Evolutionary conservation across 1,140 invertebrate species (phyloP).

Genomic region (Leptinotarsa defecta): DNA sequence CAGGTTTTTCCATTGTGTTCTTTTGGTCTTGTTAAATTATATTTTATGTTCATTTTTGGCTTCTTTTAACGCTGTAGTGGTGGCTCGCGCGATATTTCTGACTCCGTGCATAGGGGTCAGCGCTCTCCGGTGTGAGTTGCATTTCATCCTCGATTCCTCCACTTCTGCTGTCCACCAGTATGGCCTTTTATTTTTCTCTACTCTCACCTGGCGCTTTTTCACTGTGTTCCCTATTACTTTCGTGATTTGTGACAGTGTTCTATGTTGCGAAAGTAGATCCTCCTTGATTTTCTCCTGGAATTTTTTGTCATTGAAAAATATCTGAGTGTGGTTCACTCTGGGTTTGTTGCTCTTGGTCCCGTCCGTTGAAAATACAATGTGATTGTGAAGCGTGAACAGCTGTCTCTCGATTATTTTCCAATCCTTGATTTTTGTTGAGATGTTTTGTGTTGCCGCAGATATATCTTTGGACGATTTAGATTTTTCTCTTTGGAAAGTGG

Average conservation of each 20-base stretch:
- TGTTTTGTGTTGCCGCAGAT: neutral
- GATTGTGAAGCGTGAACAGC: neutral
- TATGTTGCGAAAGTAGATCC: neutral
- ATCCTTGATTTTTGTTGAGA: neutral
- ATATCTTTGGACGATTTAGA: neutral
- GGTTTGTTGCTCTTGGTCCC: neutral
- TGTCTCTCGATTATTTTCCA: constrained; percentile 9
- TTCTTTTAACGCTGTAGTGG: neutral
- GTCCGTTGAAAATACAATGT: constrained; percentile 5
- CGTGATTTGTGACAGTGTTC: neutral
- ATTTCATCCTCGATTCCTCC: neutral
- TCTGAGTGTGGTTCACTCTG: neutral
- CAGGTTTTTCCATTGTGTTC: constrained; percentile 3
- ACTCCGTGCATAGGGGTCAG: neutral
- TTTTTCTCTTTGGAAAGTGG: neutral
- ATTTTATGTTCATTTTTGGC: neutral
- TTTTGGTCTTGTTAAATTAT: constrained; percentile 9
- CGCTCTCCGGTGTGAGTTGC: neutral
- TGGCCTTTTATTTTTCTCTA: neutral
- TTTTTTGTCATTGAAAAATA: neutral
- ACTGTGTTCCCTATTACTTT: neutral
- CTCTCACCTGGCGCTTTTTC: neutral
- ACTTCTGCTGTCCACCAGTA: constrained; percentile 9
- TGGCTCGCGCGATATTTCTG: neutral
- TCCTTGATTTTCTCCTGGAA: neutral